Evolutionary conservation across 2,888 invertebrate genomes (phyloP), one percentile per base, ranked within the genome.

Genomic region (Perdita meconis): DNA sequence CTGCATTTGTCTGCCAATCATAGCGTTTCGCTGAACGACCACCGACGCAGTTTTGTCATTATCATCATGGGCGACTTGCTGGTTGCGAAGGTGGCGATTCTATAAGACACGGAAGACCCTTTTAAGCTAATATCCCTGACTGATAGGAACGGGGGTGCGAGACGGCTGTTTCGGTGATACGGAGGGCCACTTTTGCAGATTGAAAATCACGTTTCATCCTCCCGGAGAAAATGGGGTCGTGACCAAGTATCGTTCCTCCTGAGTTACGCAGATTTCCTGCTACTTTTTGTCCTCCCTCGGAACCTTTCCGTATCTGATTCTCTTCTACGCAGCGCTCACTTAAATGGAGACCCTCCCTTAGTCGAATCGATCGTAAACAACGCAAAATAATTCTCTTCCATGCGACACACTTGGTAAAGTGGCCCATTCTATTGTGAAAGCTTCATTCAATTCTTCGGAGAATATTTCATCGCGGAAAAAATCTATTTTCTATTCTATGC

Each of bases 151-250:
- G 64, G 56, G 63, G n/a, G 26, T 42, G 40, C 16, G 38, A 24
- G 61, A 22, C 22, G 22, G 72, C 40, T 16, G 16, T 61, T 73
- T 40, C 55, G 34, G 16, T 3, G 50, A 30, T 36, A 59, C 38
- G 44, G 64, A 57, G 38, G 51, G 30, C 30, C 74, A 74, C 64
- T 74, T 71, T 64, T 74, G 51, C 73, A 64, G 73, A 74, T 74
- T 72, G 73, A 72, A 72, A 64, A 64, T 74, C 63, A 57, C 51
- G 42, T 69, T 72, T 64, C 73, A 72, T 42, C 57, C 38, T 36
- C n/a, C n/a, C 42, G 51, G 26, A 30, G 64, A 53, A 53, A 64
- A 64, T 36, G 51, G 26, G 57, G 42, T 53, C 51, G 38, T 10
- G 57, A 34, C 57, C 60, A 64, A 64, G 72, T 74, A 72, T 72